Evolutionary conservation across 2,113 vertebrate genomes (phyloP).

Genomic region (Bubo blakistoni): DNA sequence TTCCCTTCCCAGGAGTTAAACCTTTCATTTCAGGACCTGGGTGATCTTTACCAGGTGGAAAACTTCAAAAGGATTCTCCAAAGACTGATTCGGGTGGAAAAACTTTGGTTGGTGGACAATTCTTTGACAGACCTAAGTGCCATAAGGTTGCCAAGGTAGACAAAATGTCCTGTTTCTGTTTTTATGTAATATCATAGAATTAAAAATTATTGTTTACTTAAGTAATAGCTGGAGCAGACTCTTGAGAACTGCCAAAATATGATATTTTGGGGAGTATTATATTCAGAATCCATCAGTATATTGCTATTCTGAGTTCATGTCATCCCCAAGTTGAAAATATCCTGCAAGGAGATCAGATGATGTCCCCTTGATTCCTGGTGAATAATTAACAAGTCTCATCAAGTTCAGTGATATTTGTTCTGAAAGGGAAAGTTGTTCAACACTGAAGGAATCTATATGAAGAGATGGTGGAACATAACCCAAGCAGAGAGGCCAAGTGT

Average conservation of each 20-base stretch:
- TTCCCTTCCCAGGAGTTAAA: slow-evolving; percentile 82
- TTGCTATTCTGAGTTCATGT: neutral
- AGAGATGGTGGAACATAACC: neutral
- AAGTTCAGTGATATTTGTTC: neutral
- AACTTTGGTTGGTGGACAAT: slow-evolving; percentile 89
- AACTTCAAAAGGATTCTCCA: slow-evolving; percentile 87
- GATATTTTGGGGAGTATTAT: neutral
- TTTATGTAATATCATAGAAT: neutral
- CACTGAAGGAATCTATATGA: neutral
- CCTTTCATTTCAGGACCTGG: slow-evolving; percentile 92
- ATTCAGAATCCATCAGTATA: neutral
- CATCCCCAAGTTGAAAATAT: neutral
- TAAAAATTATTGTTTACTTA: neutral
- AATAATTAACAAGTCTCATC: neutral
- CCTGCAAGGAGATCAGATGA: neutral
- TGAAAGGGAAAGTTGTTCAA: neutral
- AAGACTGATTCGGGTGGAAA: slow-evolving; percentile 88
- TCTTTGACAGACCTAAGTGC: slow-evolving; percentile 86
- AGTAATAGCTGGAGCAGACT: neutral
- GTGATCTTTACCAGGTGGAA: slow-evolving; percentile 85
- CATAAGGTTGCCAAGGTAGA: slow-evolving; percentile 89
- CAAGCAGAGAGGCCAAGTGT: neutral
- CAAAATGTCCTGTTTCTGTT: neutral
- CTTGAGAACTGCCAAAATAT: neutral
- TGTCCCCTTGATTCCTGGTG: neutral